Percentiles rank a stretch among this genome's conserved stretches.
phyloP scores from a whole-genome alignment of 2,888 invertebrate species.

The Xestia xanthographa region DNA sequence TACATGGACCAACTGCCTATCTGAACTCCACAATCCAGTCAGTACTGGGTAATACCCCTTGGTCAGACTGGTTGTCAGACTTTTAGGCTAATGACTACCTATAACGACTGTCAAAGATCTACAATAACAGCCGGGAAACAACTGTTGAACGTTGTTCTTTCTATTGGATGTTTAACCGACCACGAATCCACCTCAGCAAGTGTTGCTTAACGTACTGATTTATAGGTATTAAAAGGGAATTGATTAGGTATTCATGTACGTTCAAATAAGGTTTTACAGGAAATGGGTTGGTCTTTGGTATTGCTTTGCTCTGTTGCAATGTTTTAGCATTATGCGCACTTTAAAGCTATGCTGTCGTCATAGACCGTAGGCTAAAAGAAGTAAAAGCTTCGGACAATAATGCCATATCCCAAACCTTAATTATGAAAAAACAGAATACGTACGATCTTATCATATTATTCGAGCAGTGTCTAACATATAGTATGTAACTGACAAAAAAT shows the following conservation, averaged over 20 bases:
- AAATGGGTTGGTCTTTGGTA: conserved; percentile 25
- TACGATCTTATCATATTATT: neutral
- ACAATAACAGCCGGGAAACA: neutral
- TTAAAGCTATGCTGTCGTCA: neutral
- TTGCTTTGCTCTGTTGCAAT: conserved; percentile 36
- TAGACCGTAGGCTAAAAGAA: neutral
- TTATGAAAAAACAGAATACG: neutral
- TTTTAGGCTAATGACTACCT: neutral
- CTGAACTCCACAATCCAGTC: neutral
- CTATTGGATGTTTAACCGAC: neutral
- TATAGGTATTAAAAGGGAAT: conserved; percentile 18
- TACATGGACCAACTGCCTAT: too few species aligned
- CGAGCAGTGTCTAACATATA: neutral
- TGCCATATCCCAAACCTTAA: too few species aligned
- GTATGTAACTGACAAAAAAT: too few species aligned
- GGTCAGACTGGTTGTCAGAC: neutral
- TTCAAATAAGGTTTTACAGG: conserved; percentile 30
- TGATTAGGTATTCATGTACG: conserved; percentile 5
- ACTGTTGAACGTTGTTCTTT: neutral
- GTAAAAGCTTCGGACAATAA: neutral
- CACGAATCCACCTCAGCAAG: neutral
- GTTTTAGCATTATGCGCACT: conserved; percentile 4
- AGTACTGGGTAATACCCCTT: neutral
- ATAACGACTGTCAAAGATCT: neutral
- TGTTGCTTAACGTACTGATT: neutral